Percentiles rank a stretch among this genome's conserved stretches.
These are phyloP conservation scores for Leptinotarsa defecta DNA, from an alignment of 1,140 invertebrate genomes.

Conservation along the genomic window DNA sequence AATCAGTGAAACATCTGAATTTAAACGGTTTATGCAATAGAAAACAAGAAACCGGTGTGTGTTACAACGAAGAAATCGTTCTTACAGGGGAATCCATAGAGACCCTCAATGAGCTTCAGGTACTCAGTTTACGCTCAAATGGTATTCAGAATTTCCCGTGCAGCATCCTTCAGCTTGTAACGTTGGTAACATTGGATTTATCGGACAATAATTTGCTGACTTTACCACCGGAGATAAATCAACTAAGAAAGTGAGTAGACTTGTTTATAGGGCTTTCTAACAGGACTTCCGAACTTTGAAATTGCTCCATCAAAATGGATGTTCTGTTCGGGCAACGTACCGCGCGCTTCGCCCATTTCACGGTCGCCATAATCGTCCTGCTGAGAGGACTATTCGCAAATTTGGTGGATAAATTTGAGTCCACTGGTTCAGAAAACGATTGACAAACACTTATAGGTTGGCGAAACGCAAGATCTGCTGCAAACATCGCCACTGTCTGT, in stretches of 20 bases:
- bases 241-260: constrained; percentile 67
- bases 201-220: constrained; percentile 69
- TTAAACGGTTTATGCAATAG: constrained; percentile 50
- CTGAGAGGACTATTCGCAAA: too few relatives aligned
- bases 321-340: too few relatives aligned
- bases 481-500: too few relatives aligned
- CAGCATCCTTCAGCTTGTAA: constrained; percentile 62
- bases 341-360: too few relatives aligned
- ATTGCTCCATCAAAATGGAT: too few relatives aligned
- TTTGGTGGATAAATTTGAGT: too few relatives aligned
- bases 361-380: too few relatives aligned
- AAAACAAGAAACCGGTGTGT: constrained; percentile 36
- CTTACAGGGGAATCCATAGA: constrained; percentile 49
- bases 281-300: too few relatives aligned
- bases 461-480: too few relatives aligned
- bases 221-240: constrained; percentile 66
- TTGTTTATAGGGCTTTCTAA: too few relatives aligned
- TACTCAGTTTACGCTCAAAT: constrained; percentile 65
- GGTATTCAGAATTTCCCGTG: constrained; percentile 63
- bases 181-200: constrained; percentile 69
- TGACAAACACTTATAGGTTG: too few relatives aligned
- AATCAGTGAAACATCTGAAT: constrained; percentile 47
- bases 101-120: constrained; percentile 56
- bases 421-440: too few relatives aligned
- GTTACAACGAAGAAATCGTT: constrained; percentile 49